Base-by-base conservation (phyloP, 1,140 invertebrate species). In the Callitettix versicolor region DNA sequence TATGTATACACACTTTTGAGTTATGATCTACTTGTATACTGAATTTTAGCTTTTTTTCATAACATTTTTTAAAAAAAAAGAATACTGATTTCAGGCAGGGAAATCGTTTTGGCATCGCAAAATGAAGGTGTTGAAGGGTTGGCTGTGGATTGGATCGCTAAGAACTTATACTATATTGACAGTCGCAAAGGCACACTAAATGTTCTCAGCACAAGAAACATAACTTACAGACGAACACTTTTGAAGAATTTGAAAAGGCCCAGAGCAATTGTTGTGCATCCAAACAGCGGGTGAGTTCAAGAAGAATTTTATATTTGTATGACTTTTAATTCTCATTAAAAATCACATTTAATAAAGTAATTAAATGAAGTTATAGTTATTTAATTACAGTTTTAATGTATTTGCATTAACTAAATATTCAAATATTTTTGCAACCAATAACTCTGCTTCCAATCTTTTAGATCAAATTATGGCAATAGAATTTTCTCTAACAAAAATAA, bases 141-240 rank as follows among this genome's bases (percentile, higher is more conserved):
- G 34, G 92, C 94, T 1, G 86, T 97, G 0, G 96, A 99, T 67
- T 98, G 95, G 95, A 88, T 88, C 0, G 87, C 93, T 0, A 95
- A 97, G 66, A 98, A 98, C 68, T 75, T 99, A 0, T 99, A 98
- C 70, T 99, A 97, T 70, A 96, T 98, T 44, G 95, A 98, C 66
- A 96, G 91, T 7, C 79, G 92, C 9, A 93, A 95, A 72, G 94
- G 94, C 59, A 95, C 93, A 0, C 69, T 99, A 0, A 96, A 96
- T 64, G 95, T 98, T 0, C 71, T 98, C 0, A 91, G 86, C 20
- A 92, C 89, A 0, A 74, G 81, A 18, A 92, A 94, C 60, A 81
- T 91, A 0, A 86, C 86, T 0, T 85, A 89, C 63, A 76, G 90
- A 2, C 77, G 91, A 62, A 92, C 89, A 0, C 67, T 97, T 3